phyloP scores from a whole-genome alignment of 1,140 invertebrate genomes.

The Pemphigus obesinymphae region DNA sequence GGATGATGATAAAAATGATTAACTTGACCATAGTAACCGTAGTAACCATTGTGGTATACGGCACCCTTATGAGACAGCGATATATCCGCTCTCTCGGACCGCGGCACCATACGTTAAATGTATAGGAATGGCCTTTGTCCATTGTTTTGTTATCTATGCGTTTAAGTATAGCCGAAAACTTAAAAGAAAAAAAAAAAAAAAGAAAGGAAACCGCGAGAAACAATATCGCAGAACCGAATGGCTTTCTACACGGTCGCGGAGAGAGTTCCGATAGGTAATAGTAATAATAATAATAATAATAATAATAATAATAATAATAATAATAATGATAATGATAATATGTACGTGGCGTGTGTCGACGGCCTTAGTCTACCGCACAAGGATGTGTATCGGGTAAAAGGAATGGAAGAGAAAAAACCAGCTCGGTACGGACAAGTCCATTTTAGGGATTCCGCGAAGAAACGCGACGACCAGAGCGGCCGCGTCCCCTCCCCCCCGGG shows the following conservation, averaged over 20 bases:
- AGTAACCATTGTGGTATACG: too few relatives aligned
- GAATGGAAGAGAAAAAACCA: constrained; percentile 4
- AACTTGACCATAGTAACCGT: too few relatives aligned
- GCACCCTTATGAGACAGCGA: too few relatives aligned
- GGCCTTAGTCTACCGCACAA: constrained; percentile 25
- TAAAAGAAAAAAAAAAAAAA: background rate
- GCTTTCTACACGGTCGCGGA: constrained; percentile 1
- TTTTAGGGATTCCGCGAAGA: constrained; percentile 37
- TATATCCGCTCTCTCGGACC: too few relatives aligned
- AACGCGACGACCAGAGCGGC: constrained; percentile 9
- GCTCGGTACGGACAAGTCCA: constrained; percentile 32
- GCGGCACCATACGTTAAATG: too few relatives aligned
- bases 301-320: too few relatives aligned
- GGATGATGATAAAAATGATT: background rate
- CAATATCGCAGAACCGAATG: background rate
- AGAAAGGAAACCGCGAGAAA: constrained; percentile 11
- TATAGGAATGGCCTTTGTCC: background rate
- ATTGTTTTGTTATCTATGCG: background rate
- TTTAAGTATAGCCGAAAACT: background rate
- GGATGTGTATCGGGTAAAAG: background rate
- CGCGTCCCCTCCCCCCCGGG: too few relatives aligned
- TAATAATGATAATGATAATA: too few relatives aligned
- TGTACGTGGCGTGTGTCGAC: constrained; percentile 2
- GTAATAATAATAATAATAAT: too few relatives aligned
- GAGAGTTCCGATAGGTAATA: too few relatives aligned